phyloP scores from a whole-genome alignment of 2,888 invertebrate species.

The Melipona beecheii region DNA sequence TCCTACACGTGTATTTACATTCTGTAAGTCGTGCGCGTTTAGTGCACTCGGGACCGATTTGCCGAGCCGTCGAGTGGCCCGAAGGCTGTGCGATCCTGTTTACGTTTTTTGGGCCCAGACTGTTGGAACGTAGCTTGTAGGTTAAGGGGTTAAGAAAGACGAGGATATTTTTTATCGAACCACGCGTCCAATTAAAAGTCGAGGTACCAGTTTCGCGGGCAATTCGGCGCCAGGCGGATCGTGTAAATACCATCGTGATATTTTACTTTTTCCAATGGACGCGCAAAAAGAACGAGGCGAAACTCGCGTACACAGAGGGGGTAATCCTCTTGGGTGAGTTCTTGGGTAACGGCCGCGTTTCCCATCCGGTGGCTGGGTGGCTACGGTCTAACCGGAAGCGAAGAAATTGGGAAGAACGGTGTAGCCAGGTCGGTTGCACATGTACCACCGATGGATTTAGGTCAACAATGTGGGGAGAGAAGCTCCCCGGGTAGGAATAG shows the following conservation, averaged over 20 bases:
- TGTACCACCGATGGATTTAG: constrained; percentile 50
- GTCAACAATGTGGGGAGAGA: constrained; percentile 61
- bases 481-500: constrained; percentile 54
- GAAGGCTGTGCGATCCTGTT: too few relatives aligned
- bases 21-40: too few relatives aligned
- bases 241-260: neutral
- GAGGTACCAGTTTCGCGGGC: neutral
- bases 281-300: constrained; percentile 12
- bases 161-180: too few relatives aligned
- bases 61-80: too few relatives aligned
- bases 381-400: constrained; percentile 27
- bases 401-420: constrained; percentile 41
- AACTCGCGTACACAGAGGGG: constrained; percentile 23
- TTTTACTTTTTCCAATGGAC: constrained; percentile 18
- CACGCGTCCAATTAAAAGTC: neutral
- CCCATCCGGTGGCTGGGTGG: neutral
- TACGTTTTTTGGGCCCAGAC: too few relatives aligned
- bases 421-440: constrained; percentile 22
- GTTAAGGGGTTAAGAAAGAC: too few relatives aligned
- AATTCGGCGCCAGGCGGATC: neutral
- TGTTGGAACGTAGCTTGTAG: too few relatives aligned
- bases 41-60: too few relatives aligned
- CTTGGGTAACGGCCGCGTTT: constrained; percentile 35
- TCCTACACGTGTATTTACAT: too few relatives aligned
- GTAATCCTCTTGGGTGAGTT: constrained; percentile 53